Conservation (phyloP, 2,888 invertebrate species). For the Cecidostiba fungosa region DNA sequence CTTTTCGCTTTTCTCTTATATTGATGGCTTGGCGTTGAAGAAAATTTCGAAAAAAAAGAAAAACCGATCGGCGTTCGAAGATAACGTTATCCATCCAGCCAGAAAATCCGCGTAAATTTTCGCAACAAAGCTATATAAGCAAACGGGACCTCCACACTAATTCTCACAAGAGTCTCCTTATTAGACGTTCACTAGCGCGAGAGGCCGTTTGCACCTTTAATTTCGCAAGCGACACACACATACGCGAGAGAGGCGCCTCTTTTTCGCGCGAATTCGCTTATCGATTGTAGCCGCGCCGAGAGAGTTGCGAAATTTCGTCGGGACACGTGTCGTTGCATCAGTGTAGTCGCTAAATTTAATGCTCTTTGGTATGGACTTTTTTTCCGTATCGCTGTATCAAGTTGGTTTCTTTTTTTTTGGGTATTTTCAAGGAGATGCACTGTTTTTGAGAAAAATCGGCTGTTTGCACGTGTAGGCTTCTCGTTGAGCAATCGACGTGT, state of each 20-base stretch:
- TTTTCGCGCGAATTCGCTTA: constrained; percentile 45
- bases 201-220: constrained; percentile 20
- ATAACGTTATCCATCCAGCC: background rate
- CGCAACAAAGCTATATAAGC: background rate
- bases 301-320: background rate
- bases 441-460: too few species aligned
- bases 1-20: too few species aligned
- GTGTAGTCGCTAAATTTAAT: background rate
- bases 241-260: background rate
- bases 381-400: background rate
- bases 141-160: background rate
- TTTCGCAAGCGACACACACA: constrained; percentile 5
- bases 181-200: background rate
- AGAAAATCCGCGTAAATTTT: background rate
- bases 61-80: background rate
- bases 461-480: too few species aligned
- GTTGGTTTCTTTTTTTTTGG: background rate
- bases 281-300: background rate
- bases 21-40: too few species aligned
- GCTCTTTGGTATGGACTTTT: background rate
- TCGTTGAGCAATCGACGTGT: too few species aligned
- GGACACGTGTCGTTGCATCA: background rate
- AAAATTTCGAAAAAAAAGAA: too few species aligned
- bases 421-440: too few species aligned
- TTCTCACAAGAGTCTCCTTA: constrained; percentile 1